These are phyloP conservation scores for Pyrgilauda ruficollis DNA, from an alignment of 2,113 vertebrate genomes.

Conservation along the genomic window DNA sequence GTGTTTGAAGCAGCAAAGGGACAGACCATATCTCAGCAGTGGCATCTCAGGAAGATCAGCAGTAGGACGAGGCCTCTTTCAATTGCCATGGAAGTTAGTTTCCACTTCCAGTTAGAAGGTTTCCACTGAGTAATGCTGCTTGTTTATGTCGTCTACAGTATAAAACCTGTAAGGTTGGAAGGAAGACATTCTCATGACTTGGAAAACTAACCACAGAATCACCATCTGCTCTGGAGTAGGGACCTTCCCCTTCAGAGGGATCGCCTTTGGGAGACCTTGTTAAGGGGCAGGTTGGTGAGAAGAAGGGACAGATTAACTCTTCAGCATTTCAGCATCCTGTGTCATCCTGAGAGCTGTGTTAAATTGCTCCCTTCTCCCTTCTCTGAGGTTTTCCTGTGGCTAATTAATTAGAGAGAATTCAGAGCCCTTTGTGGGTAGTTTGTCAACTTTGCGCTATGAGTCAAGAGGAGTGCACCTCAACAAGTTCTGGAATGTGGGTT, in stretches of 20 bases:
- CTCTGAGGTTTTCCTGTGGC: slow-evolving; percentile 54
- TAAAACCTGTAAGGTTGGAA: not conserved
- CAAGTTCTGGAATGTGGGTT: slow-evolving; percentile 53
- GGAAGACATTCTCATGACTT: not conserved
- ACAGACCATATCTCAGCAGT: not conserved
- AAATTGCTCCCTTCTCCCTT: slow-evolving; percentile 30
- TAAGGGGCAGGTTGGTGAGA: not conserved
- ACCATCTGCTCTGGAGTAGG: not conserved
- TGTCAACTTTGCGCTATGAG: slow-evolving; percentile 3
- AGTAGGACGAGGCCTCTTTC: not conserved
- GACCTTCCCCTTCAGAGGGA: not conserved
- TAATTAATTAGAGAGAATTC: slow-evolving; percentile 54
- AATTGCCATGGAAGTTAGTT: not conserved
- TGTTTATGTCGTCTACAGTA: not conserved
- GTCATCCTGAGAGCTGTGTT: slow-evolving; percentile 5
- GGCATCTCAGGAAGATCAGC: not conserved
- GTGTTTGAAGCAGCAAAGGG: not conserved
- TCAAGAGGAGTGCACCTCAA: slow-evolving; percentile 44
- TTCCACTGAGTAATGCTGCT: not conserved
- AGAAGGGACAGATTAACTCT: slow-evolving; percentile 18
- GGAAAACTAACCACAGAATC: not conserved
- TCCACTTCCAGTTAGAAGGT: too few species aligned
- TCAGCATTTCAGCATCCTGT: slow-evolving; percentile 34
- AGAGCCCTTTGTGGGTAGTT: slow-evolving; percentile 26
- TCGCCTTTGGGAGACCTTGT: not conserved